Conservation (phyloP, 2,113 vertebrate genomes). For the Labeo catla region DNA sequence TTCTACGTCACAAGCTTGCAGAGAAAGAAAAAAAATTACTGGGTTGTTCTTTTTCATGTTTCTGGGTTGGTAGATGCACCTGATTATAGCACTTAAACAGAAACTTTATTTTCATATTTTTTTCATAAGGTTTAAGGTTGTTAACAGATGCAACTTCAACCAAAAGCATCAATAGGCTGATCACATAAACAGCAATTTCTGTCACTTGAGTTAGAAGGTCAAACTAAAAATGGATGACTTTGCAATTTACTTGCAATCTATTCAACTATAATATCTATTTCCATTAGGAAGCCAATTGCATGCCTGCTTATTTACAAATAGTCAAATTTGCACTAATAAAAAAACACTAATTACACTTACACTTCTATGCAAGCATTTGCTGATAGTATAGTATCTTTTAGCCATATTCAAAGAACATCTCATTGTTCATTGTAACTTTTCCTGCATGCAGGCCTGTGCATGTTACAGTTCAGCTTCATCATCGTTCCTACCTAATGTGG, state of each 20-base stretch:
- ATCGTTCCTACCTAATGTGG: conserved; percentile 28
- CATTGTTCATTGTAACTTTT: background rate
- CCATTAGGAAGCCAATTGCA: background rate
- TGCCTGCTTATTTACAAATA: no score
- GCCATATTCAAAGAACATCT: background rate
- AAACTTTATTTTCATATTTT: no score
- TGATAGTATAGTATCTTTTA: background rate
- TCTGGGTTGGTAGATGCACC: no score
- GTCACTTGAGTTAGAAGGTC: no score
- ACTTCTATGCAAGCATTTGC: background rate
- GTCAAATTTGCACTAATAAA: background rate
- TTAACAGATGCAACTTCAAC: background rate
- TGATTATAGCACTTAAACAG: no score
- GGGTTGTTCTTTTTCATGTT: no score
- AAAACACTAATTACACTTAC: background rate
- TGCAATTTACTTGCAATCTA: background rate
- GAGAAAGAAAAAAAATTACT: no score
- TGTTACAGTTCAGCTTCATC: background rate
- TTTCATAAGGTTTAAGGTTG: background rate
- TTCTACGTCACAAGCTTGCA: no score
- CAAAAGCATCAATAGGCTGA: background rate
- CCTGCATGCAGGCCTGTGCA: background rate
- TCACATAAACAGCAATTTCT: background rate
- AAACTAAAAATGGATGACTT: background rate
- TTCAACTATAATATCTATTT: background rate